Base-by-base conservation (phyloP, 2,888 invertebrate genomes). In the Mongoloraphidia duomilia region DNA sequence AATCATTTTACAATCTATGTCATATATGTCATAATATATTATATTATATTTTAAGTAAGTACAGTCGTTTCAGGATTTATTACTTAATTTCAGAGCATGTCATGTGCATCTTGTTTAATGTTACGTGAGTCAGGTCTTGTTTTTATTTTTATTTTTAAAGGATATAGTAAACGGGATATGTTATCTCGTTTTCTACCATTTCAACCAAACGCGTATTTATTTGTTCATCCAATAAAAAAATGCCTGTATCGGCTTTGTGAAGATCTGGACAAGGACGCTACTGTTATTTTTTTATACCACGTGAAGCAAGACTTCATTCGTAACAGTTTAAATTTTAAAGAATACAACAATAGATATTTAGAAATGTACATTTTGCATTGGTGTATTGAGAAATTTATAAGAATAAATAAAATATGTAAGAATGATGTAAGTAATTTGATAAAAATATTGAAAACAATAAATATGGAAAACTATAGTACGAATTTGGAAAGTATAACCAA, bases 201-300 rank as follows among this genome's bases (percentile, higher is more conserved):
- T n/a, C 57, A 62, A 26, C 50, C 58, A 1, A 64, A 66, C 50
- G 58, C 64, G 1, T 54, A 64, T 8, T 49, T 68, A 8, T 59
- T 62, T 49, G 59, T 75, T 11, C 66, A 70, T 58, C 66, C 65
- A 10, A 49, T 68, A 12, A 58, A 71, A 5, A 75, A 75, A 59
- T 62, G 62, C 0, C 55, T 73, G 3, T 74, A 71, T 57, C 48
- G 56, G 3, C 56, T 74, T 12, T 69, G 70, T 50, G 74, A 75
- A 51, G 60, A 64, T 45, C 56, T 74, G 45, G 58, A 61, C 1
- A 51, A 55, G 0, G 54, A 54, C 0, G 61, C 68, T 53, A 61
- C 64, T 0, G 58, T 58, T 1, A 51, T 55, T 5, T 58, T 65
- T 47, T 44, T 62, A 13, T 37, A 55, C 8, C 40, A 49, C 46